phyloP scores from a whole-genome alignment of 2,888 invertebrate species.

The Dione vanillae region DNA sequence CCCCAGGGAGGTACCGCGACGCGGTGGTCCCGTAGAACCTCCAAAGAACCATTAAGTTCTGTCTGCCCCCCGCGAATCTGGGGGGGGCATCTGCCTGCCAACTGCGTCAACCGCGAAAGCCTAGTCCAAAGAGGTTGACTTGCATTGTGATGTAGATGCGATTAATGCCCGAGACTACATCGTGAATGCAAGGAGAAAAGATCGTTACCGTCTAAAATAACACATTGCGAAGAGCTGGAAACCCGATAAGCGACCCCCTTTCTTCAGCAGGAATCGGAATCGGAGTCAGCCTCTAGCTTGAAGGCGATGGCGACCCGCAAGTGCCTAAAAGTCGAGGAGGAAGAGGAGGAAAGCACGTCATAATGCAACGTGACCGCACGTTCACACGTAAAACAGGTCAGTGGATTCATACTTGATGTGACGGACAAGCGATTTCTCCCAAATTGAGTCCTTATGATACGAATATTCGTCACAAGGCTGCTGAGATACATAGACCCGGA shows the following conservation, averaged over 20 bases:
- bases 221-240: not conserved
- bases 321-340: not conserved
- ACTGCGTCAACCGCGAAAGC: not conserved
- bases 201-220: not conserved
- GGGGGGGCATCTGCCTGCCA: conserved; percentile 24
- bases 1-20: conserved; percentile 21
- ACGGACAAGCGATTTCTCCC: not conserved
- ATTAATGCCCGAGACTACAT: not conserved
- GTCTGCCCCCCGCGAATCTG: conserved; percentile 23
- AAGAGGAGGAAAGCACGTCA: not conserved
- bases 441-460: not conserved
- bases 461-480: not conserved
- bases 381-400: too few species aligned
- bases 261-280: not conserved
- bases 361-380: not conserved
- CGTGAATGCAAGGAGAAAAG: not conserved
- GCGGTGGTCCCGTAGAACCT: conserved; percentile 18
- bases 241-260: not conserved
- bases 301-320: not conserved
- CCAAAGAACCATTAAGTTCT: conserved; percentile 11
- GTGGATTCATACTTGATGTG: not conserved
- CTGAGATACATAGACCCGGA: not conserved
- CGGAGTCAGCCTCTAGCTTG: not conserved
- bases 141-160: not conserved
- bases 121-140: not conserved